phyloP scores from a whole-genome alignment of 2,888 invertebrate genomes.

The Leucania comma region DNA sequence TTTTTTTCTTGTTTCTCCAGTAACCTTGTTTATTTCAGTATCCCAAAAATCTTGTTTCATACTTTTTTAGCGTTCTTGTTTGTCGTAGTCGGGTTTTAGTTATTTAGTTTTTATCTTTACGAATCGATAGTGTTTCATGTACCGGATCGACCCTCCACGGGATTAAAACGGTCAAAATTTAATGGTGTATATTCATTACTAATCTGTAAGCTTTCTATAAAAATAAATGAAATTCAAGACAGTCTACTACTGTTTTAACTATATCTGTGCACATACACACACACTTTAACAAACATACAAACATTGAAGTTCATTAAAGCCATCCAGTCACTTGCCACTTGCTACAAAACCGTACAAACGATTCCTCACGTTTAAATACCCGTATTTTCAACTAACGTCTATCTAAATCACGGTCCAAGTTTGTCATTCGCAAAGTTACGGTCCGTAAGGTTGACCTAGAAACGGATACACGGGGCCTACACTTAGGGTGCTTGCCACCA shows the following conservation, averaged over 20 bases:
- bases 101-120: no score
- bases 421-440: conserved; percentile 75
- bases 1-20: no score
- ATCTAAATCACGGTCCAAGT: conserved; percentile 77
- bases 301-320: background rate
- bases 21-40: no score
- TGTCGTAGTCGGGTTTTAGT: no score
- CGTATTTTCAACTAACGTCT: conserved; percentile 69
- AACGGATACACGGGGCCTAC: conserved; percentile 63
- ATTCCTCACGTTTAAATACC: conserved; percentile 69
- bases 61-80: no score
- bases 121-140: no score
- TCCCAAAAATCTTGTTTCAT: no score
- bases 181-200: no score
- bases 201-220: no score
- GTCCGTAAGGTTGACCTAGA: conserved; percentile 77
- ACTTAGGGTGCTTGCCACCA: conserved; percentile 27
- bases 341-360: conserved; percentile 40
- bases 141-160: no score
- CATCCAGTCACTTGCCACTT: conserved; percentile 1
- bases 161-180: no score
- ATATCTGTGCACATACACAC: no score
- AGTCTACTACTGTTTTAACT: background rate
- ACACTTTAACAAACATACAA: background rate
- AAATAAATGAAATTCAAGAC: background rate